Evolutionary conservation across 2,888 invertebrate genomes (phyloP), one percentile per base, ranked within the genome.

Genomic region (Drosophila limbata): DNA sequence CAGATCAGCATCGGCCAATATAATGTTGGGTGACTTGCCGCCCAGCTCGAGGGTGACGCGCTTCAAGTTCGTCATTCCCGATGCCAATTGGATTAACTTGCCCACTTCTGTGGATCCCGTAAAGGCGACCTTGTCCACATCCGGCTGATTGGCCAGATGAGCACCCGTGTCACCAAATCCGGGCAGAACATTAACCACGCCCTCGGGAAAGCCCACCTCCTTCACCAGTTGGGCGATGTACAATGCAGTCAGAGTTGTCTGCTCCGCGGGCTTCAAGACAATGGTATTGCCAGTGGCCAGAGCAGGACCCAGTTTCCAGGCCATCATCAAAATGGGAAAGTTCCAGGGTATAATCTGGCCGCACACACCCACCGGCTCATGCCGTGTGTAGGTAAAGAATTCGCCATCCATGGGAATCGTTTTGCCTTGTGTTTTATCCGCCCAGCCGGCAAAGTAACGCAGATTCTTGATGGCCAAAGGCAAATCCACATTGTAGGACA

Each of bases 301-400:
- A 2, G 96, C 96, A 0, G 96, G 96, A 0, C 94, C 98, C 42
- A 99, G 93, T 93, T 99, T 99, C 99, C 99, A 99, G 10, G 97
- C 95, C 91, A 97, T 95, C 98, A 99, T 99, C 84, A 99, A 92
- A 71, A 97, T 91, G 0, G 97, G 98, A 92, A 98, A 98, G 93
- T 98, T 98, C 98, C 98, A 98, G 0, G 98, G 98, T 74, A 97
- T 97, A 70, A 98, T 98, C 93, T 97, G 97, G 3, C 96, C 98
- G 92, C 97, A 98, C 1, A 98, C 97, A 8, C 98, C 98, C n/a
- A 98, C 96, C 0, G 98, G 98, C 91, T 98, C 98, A 74, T 97
- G 97, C 1, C 97, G 94, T 0, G 97, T 97, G 91, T 98, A 98
- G 0, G 95, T 95, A 88, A 97, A 95, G 92, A 94, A 96, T 47